These are phyloP conservation scores for Temnothorax rugatulus DNA, from an alignment of 2,888 invertebrate genomes.

Conservation along the genomic window DNA sequence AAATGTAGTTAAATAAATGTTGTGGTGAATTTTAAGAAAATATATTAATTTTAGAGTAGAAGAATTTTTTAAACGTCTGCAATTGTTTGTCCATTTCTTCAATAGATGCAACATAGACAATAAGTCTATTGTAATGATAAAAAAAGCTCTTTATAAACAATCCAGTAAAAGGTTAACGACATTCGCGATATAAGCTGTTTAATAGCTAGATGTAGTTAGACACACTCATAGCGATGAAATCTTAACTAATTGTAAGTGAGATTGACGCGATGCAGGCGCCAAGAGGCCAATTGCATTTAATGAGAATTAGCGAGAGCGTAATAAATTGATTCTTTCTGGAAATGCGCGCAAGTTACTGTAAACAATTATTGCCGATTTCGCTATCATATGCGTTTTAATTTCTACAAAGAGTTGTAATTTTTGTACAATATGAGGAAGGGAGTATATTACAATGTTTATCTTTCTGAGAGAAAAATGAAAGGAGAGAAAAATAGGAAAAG, in stretches of 20 bases:
- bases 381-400: neutral
- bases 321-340: slow-evolving; percentile 73
- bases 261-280: slow-evolving; percentile 72
- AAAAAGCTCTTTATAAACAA: neutral
- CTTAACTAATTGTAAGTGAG: slow-evolving; percentile 76
- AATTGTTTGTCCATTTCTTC: neutral
- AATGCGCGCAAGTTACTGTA: slow-evolving; percentile 5
- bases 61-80: neutral
- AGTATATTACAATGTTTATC: neutral
- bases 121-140: neutral
- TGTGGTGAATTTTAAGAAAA: neutral
- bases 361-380: slow-evolving; percentile 16
- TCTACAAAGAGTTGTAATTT: neutral
- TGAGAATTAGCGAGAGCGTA: slow-evolving; percentile 49
- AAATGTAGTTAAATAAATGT: neutral
- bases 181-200: slow-evolving; percentile 33
- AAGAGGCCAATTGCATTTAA: slow-evolving; percentile 61
- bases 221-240: slow-evolving; percentile 34
- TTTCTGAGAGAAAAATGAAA: no score
- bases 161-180: slow-evolving; percentile 55
- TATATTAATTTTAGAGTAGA: neutral
- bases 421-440: neutral
- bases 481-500: neutral
- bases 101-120: neutral
- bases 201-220: slow-evolving; percentile 38